A percentile compares a stretch with the other conserved stretches of the same genome.
phyloP scores from a whole-genome alignment of 2,797 vertebrate species.

The Coregonus sp. region DNA sequence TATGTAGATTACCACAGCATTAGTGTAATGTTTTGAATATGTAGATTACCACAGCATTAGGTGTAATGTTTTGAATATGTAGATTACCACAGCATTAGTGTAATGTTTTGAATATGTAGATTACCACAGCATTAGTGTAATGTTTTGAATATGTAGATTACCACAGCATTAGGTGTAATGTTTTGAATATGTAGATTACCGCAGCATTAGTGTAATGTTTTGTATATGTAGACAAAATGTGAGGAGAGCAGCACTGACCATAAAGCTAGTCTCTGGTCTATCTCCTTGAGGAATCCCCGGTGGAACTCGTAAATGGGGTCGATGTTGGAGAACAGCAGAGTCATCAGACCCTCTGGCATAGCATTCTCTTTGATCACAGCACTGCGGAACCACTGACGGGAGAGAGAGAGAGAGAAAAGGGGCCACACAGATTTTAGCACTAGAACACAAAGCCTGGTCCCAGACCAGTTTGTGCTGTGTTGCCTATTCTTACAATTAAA shows the following conservation, averaged over 20 bases:
- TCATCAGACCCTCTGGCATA: constrained; percentile 89
- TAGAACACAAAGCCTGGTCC: constrained; percentile 9
- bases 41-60: too few species aligned
- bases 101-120: too few species aligned
- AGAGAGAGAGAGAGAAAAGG: background rate
- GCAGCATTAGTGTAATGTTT: too few species aligned
- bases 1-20: too few species aligned
- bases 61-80: too few species aligned
- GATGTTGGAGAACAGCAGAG: constrained; percentile 91
- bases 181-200: too few species aligned
- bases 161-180: too few species aligned
- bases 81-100: too few species aligned
- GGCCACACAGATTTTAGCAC: constrained; percentile 5
- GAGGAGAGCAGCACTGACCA: constrained; percentile 75
- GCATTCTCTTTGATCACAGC: constrained; percentile 89
- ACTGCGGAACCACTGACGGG: constrained; percentile 91
- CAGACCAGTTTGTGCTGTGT: background rate
- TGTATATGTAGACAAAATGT: background rate
- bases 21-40: too few species aligned
- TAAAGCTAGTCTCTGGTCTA: constrained; percentile 90
- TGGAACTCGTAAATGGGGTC: constrained; percentile 96
- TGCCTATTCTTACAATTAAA: background rate
- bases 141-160: too few species aligned
- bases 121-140: too few species aligned
- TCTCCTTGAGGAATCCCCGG: constrained; percentile 88